Evolutionary conservation across 1,140 invertebrate genomes (phyloP).

Genomic region (Babylonia areolata): DNA sequence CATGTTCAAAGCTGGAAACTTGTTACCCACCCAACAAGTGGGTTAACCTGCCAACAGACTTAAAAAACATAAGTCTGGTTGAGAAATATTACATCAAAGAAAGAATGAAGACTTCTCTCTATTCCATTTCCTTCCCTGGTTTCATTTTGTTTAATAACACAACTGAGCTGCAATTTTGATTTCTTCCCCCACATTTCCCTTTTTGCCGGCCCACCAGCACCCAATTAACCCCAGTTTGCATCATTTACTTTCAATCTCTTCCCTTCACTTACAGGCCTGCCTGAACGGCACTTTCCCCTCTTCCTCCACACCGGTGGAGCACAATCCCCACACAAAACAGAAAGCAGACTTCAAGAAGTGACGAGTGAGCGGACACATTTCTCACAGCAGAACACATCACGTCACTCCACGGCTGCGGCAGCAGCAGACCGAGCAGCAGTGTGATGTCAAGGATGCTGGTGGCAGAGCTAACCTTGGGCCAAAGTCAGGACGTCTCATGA

Average conservation of each 20-base stretch:
- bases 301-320: neutral
- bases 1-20: conserved; percentile 6
- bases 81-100: neutral
- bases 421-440: neutral
- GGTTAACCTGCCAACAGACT: conserved; percentile 8
- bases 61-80: neutral
- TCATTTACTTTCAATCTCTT: neutral
- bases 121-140: neutral
- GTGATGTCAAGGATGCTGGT: neutral
- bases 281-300: neutral
- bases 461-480: conserved; percentile 37
- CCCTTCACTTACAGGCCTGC: neutral
- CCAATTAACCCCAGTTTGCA: neutral
- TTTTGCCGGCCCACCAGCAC: neutral
- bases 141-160: neutral
- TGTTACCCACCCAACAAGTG: neutral
- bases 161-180: neutral
- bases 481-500: conserved; percentile 33
- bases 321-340: neutral
- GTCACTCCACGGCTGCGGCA: conserved; percentile 27
- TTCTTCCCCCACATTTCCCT: neutral
- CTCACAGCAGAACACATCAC: conserved; percentile 31
- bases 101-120: neutral
- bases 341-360: conserved; percentile 22
- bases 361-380: conserved; percentile 1